A percentile compares a stretch with the other conserved stretches of the same genome.
phyloP scores from a whole-genome alignment of 2,797 vertebrate genomes.

The Acipenser ruthenus region DNA sequence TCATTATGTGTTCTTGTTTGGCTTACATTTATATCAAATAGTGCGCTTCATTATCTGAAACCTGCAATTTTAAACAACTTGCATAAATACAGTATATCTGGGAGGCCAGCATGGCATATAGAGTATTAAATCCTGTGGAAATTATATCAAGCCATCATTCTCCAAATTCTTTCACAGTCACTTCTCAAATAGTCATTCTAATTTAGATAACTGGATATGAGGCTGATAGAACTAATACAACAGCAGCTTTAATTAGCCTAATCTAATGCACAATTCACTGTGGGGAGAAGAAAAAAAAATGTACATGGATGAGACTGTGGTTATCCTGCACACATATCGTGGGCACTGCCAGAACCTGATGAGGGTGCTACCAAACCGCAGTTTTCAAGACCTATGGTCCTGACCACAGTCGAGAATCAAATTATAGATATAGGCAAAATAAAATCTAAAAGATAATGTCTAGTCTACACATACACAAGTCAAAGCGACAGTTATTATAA shows the following conservation, averaged over 20 bases:
- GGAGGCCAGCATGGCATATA: background rate
- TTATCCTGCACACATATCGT: conserved; percentile 1
- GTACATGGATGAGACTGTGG: background rate
- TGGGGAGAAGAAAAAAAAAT: background rate
- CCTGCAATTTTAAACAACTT: no score
- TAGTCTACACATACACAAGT: no score
- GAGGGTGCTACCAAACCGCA: background rate
- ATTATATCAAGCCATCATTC: conserved; percentile 6
- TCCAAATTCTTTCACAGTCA: conserved; percentile 2
- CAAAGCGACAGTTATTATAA: no score
- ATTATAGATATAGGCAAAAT: no score
- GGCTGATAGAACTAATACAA: conserved; percentile 8
- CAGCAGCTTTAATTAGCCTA: conserved; percentile 6
- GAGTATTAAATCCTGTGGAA: background rate
- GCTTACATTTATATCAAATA: no score
- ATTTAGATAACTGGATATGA: conserved; percentile 10
- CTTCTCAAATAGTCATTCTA: conserved; percentile 5
- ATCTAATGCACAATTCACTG: conserved; percentile 6
- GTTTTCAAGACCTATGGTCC: no score
- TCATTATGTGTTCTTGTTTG: no score
- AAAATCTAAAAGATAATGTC: no score
- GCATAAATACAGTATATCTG: no score
- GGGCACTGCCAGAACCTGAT: background rate
- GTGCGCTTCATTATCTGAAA: no score
- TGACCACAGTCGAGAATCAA: no score